A percentile compares a stretch with the other conserved stretches of the same genome.
Evolutionary conservation across 2,113 vertebrate genomes (phyloP).

Genomic region (Dissostichus mawsoni): DNA sequence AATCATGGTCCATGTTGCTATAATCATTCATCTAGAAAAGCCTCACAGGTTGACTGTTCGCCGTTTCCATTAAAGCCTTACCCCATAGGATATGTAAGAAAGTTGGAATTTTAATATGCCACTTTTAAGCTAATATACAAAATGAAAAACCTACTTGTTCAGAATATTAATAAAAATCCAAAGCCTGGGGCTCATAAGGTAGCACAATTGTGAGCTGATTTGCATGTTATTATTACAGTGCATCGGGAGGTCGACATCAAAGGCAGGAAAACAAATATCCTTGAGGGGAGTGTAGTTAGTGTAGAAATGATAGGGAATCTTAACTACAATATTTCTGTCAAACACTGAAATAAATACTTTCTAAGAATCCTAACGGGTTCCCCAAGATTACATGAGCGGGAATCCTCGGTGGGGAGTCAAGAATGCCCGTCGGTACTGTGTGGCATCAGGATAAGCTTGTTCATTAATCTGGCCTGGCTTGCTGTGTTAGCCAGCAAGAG

Average conservation of each 20-base stretch:
- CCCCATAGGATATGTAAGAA: neutral
- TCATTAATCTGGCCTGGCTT: constrained; percentile 64
- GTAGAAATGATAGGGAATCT: constrained; percentile 18
- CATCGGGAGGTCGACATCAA: constrained; percentile 47
- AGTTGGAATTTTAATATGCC: constrained; percentile 25
- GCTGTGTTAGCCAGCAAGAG: constrained; percentile 48
- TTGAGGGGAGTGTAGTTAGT: neutral
- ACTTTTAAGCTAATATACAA: constrained; percentile 29
- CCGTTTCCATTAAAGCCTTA: constrained; percentile 4
- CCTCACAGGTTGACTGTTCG: neutral
- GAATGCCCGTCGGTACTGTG: constrained; percentile 46
- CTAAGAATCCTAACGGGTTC: constrained; percentile 46
- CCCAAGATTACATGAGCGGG: constrained; percentile 50
- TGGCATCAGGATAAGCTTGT: constrained; percentile 61
- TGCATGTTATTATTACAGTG: constrained; percentile 32
- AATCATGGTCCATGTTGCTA: neutral
- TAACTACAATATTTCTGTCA: constrained; percentile 6
- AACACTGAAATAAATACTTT: constrained; percentile 38
- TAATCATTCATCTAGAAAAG: neutral
- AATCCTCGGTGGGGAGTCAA: constrained; percentile 43
- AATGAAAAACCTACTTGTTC: constrained; percentile 12
- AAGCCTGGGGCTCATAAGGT: constrained; percentile 42
- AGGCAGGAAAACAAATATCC: constrained; percentile 39
- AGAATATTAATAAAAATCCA: constrained; percentile 36
- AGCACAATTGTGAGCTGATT: constrained; percentile 35